phyloP scores from a whole-genome alignment of 2,888 invertebrate genomes.

The Calliscelio sp. region DNA sequence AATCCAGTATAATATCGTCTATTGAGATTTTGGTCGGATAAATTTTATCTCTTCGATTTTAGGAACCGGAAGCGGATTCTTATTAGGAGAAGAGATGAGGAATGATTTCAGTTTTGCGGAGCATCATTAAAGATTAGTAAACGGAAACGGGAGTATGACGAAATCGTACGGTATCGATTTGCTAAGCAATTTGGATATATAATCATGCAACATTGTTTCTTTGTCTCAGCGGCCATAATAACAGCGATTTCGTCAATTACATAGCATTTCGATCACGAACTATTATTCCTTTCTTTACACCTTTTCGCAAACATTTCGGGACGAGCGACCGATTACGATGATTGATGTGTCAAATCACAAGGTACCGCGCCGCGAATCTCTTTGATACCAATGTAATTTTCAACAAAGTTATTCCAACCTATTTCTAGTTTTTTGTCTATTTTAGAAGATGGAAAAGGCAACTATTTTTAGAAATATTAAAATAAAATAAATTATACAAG shows the following conservation, averaged over 20 bases:
- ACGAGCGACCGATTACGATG: slow-evolving; percentile 59
- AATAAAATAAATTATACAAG: no score
- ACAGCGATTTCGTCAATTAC: slow-evolving; percentile 55
- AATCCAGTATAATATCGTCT: no score
- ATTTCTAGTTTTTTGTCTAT: no score
- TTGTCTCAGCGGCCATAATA: slow-evolving; percentile 45
- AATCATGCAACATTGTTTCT: slow-evolving; percentile 35
- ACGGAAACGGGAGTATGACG: slow-evolving; percentile 15
- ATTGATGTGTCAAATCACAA: slow-evolving; percentile 71
- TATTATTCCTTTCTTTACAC: slow-evolving; percentile 65
- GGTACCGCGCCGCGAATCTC: slow-evolving; percentile 55
- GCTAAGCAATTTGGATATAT: slow-evolving; percentile 30
- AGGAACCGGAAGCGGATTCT: no score
- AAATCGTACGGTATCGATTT: slow-evolving; percentile 38
- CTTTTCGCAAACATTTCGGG: slow-evolving; percentile 48
- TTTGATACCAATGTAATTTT: no score
- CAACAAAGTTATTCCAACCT: no score
- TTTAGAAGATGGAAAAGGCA: no score
- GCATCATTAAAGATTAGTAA: slow-evolving; percentile 31
- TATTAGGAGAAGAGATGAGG: background rate
- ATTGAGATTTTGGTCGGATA: no score
- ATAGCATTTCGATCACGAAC: slow-evolving; percentile 53
- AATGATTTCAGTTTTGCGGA: slow-evolving; percentile 14
- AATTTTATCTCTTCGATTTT: no score
- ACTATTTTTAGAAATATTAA: no score